phyloP scores from a whole-genome alignment of 2,113 vertebrate genomes.

The Chloroceryle aenea region DNA sequence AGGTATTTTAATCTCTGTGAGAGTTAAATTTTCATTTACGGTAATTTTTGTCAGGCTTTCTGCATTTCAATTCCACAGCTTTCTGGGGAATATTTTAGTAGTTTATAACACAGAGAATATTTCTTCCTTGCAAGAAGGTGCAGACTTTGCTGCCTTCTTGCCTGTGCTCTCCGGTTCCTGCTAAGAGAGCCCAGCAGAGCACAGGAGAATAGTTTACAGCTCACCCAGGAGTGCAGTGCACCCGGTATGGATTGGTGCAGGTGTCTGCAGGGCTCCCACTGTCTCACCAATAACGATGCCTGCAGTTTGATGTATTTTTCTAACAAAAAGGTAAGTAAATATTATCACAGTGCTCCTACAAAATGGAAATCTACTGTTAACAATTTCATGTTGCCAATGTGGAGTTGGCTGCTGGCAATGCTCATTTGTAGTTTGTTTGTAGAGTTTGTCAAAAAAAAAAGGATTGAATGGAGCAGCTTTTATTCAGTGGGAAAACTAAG shows the following conservation, averaged over 20 bases:
- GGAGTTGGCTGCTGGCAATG: neutral
- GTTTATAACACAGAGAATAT: neutral
- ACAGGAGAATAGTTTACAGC: accelerated
- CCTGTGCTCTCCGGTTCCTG: accelerated
- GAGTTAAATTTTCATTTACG: neutral
- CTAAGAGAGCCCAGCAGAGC: accelerated
- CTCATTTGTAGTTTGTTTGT: neutral
- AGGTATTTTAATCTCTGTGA: neutral
- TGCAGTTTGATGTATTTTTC: neutral
- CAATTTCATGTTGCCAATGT: accelerated
- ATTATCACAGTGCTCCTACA: neutral
- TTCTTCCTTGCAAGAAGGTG: neutral
- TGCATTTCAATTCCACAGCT: neutral
- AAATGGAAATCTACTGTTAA: neutral
- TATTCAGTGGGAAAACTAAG: neutral
- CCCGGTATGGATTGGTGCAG: neutral
- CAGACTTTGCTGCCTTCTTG: neutral
- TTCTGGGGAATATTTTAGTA: neutral
- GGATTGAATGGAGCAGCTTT: neutral
- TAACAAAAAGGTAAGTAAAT: neutral
- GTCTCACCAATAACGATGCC: accelerated
- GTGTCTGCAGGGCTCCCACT: accelerated
- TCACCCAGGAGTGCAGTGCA: accelerated
- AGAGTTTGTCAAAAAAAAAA: neutral
- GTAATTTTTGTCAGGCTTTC: neutral